Conservation (phyloP, 2,113 vertebrate genomes). For the Oenanthe oenanthe region DNA sequence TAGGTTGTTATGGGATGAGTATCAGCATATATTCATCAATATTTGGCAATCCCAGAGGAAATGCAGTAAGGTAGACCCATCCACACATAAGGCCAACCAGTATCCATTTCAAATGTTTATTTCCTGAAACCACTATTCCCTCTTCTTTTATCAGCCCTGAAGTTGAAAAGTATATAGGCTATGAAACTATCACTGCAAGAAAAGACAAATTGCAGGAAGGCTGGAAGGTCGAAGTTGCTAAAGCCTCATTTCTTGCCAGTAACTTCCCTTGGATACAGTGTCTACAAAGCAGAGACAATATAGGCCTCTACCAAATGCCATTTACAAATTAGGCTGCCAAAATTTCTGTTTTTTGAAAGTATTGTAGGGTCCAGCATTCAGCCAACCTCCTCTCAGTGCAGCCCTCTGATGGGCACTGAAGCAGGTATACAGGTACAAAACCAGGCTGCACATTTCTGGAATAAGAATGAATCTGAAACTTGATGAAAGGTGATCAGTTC, state of each 20-base stretch:
- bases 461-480: background rate
- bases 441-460: background rate
- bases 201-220: background rate
- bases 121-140: background rate
- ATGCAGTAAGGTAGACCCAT: background rate
- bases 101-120: background rate
- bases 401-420: background rate
- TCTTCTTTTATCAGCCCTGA: background rate
- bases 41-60: background rate
- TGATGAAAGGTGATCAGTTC: background rate
- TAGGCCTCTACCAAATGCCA: background rate
- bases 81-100: rapidly evolving
- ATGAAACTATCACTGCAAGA: background rate
- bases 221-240: background rate
- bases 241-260: background rate
- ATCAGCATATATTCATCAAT: background rate
- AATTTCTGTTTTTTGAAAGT: background rate
- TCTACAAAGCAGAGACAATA: background rate
- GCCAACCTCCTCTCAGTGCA: background rate
- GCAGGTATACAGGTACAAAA: background rate
- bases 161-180: background rate
- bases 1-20: background rate
- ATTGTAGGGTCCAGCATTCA: background rate
- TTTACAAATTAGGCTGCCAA: background rate
- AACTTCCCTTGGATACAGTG: background rate